Conservation (phyloP, 2,888 invertebrate species). For the Platycheirus rosarum region DNA sequence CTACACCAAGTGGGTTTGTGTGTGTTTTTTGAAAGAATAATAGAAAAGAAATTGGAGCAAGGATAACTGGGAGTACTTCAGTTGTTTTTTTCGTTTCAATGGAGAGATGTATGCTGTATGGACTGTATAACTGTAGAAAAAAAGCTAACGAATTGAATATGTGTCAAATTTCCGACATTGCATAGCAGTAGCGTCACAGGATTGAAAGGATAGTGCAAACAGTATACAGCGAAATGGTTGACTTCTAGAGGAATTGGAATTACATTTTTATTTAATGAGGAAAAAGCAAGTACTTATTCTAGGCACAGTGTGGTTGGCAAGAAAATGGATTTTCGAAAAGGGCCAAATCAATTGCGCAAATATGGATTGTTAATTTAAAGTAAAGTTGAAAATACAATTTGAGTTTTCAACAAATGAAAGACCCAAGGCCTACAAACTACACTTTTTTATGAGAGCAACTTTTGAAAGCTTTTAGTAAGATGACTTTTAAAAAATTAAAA, state of each 20-base stretch:
- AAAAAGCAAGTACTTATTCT: slow-evolving; percentile 1
- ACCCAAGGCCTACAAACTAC: no score
- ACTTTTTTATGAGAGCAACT: no score
- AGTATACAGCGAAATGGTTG: neutral
- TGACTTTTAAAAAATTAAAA: no score
- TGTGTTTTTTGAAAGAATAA: slow-evolving; percentile 37
- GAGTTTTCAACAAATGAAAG: no score
- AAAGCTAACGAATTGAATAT: slow-evolving; percentile 44
- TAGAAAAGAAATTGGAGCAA: slow-evolving; percentile 59
- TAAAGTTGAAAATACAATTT: no score
- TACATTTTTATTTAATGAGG: slow-evolving; percentile 39
- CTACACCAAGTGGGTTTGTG: neutral
- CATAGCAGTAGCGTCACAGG: slow-evolving; percentile 8
- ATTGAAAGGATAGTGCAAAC: slow-evolving; percentile 2
- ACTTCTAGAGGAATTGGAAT: slow-evolving; percentile 27
- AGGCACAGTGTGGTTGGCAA: neutral
- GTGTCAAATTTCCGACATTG: slow-evolving; percentile 47
- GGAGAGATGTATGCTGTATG: slow-evolving; percentile 24
- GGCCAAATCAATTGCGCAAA: neutral
- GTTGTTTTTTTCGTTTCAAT: slow-evolving; percentile 43
- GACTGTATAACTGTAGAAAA: slow-evolving; percentile 1
- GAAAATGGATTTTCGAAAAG: neutral
- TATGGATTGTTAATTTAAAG: no score
- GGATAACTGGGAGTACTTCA: slow-evolving; percentile 57
- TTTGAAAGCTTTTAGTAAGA: no score